Evolutionary conservation across 2,797 vertebrate species (phyloP), one percentile per base, ranked within the genome.

Genomic region (Serranus cabrilla): DNA sequence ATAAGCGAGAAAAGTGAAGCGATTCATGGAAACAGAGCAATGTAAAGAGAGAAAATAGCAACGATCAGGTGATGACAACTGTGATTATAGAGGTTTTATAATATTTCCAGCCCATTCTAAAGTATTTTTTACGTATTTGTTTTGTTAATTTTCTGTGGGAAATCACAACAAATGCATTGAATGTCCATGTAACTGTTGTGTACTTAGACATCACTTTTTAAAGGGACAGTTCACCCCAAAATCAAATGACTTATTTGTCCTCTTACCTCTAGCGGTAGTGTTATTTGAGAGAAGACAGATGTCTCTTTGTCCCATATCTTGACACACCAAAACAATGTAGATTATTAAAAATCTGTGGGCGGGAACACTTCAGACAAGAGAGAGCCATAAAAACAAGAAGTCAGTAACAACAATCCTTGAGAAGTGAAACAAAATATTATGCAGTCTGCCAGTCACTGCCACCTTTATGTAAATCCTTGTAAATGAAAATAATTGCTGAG

Each of bases 401-500:
- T 31, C 3, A 31, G 27, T 31, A 31, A 31, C 27, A 31, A 3
- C 27, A 6, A 1, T 31, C 45, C 7, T 55, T 12, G 51, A 37
- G 40, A 34, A 62, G 17, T 47, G n/a, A 39, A 23, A 47, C 8
- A 20, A 21, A 71, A 50, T 14, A 74, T 17, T 7, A 64, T 11
- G 23, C 10, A 23, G 17, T 25, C 6, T 52, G 25, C 45, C 60
- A 27, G 27, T 31, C 42, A 59, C 27, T 20, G 16, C 11, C 23
- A 62, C 27, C 20, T 66, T 67, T 45, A 70, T 58, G 46, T 46
- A 71, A 61, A 59, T 62, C 56, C 34, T 7, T 0, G 5, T 56
- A 31, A 70, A 71, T 52, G 0, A 73, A 71, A 63, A 46, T 13
- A n/a, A 65, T 75, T 59, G 12, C 21, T 43, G 12, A 49, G 71